Conservation (phyloP, 2,888 invertebrate species). For the Hirtodrosophila histrioides region DNA sequence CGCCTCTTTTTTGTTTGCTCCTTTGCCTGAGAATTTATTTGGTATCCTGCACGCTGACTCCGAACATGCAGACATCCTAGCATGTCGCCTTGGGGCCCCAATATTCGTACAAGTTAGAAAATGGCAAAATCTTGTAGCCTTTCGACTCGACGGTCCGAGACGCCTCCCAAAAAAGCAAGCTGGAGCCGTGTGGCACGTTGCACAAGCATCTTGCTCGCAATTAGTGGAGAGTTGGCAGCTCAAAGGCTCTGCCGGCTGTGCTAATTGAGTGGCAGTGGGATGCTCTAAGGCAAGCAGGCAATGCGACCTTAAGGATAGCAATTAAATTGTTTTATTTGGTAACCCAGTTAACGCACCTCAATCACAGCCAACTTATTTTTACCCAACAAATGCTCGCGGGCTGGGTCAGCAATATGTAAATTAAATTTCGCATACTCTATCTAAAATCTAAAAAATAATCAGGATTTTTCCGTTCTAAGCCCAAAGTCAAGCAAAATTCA, state of each 20-base stretch:
- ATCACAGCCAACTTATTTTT: constrained; percentile 3
- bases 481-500: too few species aligned
- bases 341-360: constrained; percentile 30
- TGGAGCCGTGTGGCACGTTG: constrained; percentile 10
- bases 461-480: too few species aligned
- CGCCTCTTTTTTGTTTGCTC: constrained; percentile 21
- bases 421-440: too few species aligned
- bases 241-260: constrained; percentile 39
- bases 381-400: not conserved
- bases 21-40: constrained; percentile 46
- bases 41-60: constrained; percentile 21
- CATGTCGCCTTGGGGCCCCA: constrained; percentile 54
- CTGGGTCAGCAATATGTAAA: not conserved
- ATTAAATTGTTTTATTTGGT: constrained; percentile 60
- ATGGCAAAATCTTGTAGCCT: constrained; percentile 73
- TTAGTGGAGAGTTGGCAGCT: constrained; percentile 46
- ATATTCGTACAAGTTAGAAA: constrained; percentile 58
- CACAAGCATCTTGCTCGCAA: constrained; percentile 57
- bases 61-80: constrained; percentile 48
- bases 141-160: constrained; percentile 30
- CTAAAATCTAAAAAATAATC: too few species aligned
- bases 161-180: not conserved
- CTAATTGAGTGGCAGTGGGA: constrained; percentile 51
- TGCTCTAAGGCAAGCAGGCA: not conserved
- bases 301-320: constrained; percentile 31